These are phyloP conservation scores for Antheraea yamamai DNA, from an alignment of 2,888 invertebrate genomes.

Conservation along the genomic window DNA sequence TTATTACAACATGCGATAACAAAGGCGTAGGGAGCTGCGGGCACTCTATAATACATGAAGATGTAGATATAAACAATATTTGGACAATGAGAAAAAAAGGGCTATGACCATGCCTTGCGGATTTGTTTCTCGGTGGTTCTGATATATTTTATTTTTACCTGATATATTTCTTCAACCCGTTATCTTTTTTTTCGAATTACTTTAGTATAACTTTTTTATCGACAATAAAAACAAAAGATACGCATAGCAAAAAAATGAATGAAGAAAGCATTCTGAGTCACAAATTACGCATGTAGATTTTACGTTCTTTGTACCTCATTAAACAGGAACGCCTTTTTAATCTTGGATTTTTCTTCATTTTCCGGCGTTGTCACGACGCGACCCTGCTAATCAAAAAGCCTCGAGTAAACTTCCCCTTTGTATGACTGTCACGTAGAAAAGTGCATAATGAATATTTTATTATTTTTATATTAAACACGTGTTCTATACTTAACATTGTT, in stretches of 20 bases:
- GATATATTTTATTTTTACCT: too few species aligned
- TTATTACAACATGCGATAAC: too few species aligned
- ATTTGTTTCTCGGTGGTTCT: too few species aligned
- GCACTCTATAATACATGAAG: too few species aligned
- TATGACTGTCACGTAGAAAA: not conserved
- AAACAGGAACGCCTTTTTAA: slow-evolving; percentile 44
- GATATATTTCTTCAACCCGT: too few species aligned
- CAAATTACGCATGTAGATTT: not conserved
- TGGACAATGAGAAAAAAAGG: too few species aligned
- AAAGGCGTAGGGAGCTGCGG: too few species aligned
- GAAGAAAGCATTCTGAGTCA: not conserved
- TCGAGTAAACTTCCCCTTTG: slow-evolving; percentile 27
- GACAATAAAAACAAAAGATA: too few species aligned
- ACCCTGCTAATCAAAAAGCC: slow-evolving; percentile 48
- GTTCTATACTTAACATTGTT: not conserved
- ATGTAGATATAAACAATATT: too few species aligned
- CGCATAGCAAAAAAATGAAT: not conserved
- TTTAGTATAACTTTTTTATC: too few species aligned
- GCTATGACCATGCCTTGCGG: too few species aligned
- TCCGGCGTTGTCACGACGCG: slow-evolving; percentile 39
- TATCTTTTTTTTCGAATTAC: too few species aligned
- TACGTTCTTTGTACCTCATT: not conserved
- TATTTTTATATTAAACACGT: slow-evolving; percentile 4
- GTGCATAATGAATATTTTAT: slow-evolving; percentile 11
- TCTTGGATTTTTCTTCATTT: slow-evolving; percentile 50